Evolutionary conservation across 23 tunicate species (phyloP).

Genomic region (Halocynthia roretzi): DNA sequence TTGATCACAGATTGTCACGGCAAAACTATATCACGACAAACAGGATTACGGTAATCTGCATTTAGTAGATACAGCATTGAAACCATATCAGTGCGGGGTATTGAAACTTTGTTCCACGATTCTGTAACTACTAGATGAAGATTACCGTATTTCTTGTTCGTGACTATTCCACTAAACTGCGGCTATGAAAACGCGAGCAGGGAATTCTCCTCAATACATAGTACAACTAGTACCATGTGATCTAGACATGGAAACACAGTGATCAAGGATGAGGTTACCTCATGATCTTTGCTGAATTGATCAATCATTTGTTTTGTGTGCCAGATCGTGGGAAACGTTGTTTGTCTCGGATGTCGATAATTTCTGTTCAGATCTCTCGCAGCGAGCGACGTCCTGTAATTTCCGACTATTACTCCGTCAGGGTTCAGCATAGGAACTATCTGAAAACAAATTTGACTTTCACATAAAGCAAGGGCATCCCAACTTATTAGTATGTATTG

Average conservation of each 20-base stretch:
- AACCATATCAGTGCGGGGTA: too few species aligned
- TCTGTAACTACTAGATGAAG: too few species aligned
- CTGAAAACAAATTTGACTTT: slow-evolving; percentile 9
- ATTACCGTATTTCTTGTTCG: too few species aligned
- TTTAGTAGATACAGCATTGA: too few species aligned
- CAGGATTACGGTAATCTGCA: too few species aligned
- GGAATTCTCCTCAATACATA: not conserved
- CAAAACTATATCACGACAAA: too few species aligned
- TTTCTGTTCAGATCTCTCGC: slow-evolving; percentile 90
- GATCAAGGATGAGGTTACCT: slow-evolving; percentile 16
- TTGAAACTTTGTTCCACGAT: too few species aligned
- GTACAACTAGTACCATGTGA: not conserved
- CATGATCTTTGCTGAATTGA: slow-evolving; percentile 76
- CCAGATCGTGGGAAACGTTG: slow-evolving; percentile 83
- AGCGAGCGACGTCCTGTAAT: slow-evolving; percentile 86
- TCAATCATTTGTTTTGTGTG: slow-evolving; percentile 92
- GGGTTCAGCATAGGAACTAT: slow-evolving; percentile 93
- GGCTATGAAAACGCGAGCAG: not conserved
- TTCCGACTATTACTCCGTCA: slow-evolving; percentile 91
- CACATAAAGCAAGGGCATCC: too few species aligned
- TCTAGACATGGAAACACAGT: too few species aligned
- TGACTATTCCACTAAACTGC: too few species aligned
- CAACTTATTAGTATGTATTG: too few species aligned
- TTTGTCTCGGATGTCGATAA: slow-evolving; percentile 78
- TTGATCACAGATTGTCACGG: too few species aligned